Conservation (phyloP, 2,797 vertebrate species). For the Lophius americanus region DNA sequence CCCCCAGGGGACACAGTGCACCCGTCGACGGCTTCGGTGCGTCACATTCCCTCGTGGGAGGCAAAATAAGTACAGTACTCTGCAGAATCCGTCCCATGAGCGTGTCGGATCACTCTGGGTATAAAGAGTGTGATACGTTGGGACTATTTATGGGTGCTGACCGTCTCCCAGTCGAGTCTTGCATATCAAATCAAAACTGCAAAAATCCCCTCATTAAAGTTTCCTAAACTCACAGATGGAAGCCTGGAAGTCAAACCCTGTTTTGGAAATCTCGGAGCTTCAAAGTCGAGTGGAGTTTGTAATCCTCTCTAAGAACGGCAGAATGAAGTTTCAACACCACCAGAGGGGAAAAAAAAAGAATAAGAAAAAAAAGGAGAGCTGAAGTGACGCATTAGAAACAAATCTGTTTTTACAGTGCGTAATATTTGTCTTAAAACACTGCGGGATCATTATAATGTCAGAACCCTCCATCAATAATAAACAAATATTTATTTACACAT, state of each 20-base stretch:
- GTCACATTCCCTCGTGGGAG: too few relatives aligned
- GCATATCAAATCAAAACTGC: slow-evolving; percentile 49
- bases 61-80: too few relatives aligned
- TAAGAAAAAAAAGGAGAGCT: slow-evolving; percentile 13
- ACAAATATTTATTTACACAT: too few relatives aligned
- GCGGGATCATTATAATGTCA: too few relatives aligned
- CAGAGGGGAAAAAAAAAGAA: slow-evolving; percentile 41
- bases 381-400: too few relatives aligned
- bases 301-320: slow-evolving; percentile 60
- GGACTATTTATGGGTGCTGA: slow-evolving; percentile 31
- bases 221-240: slow-evolving; percentile 39
- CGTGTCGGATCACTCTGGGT: neutral
- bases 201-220: slow-evolving; percentile 72
- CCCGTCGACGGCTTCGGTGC: neutral
- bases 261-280: slow-evolving; percentile 70
- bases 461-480: too few relatives aligned
- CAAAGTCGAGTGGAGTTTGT: slow-evolving; percentile 67
- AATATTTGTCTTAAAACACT: too few relatives aligned
- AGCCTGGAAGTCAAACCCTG: slow-evolving; percentile 60
- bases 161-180: slow-evolving; percentile 45
- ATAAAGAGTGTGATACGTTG: slow-evolving; percentile 22
- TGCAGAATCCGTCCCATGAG: too few relatives aligned
- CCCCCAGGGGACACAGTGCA: too few relatives aligned
- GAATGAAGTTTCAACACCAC: slow-evolving; percentile 54
- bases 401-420: too few relatives aligned